Percentiles rank a stretch among this genome's conserved stretches.
These are phyloP conservation scores for Blennius ocellaris DNA, from an alignment of 2,113 vertebrate genomes.

Conservation along the genomic window DNA sequence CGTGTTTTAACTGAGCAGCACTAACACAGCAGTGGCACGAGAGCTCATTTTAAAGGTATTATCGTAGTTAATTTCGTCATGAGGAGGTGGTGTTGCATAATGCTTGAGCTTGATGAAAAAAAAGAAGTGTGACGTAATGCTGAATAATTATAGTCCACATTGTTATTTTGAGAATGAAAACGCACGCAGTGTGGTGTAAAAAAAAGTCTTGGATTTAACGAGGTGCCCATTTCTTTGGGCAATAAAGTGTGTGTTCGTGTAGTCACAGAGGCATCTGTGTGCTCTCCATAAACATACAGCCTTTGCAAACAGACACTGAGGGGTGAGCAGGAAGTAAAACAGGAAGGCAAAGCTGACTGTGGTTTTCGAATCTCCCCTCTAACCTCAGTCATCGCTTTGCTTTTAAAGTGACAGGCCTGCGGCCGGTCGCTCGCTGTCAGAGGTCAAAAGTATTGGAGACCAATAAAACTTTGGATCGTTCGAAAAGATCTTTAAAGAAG, in stretches of 20 bases:
- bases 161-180: background rate
- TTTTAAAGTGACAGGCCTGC: constrained; percentile 61
- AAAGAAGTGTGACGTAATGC: background rate
- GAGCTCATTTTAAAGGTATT: background rate
- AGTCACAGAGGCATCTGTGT: background rate
- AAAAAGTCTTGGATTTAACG: background rate
- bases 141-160: background rate
- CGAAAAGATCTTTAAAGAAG: background rate
- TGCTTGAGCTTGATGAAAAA: background rate
- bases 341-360: constrained; percentile 43
- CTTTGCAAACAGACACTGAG: constrained; percentile 28
- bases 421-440: background rate
- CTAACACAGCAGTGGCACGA: too few relatives aligned
- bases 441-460: background rate
- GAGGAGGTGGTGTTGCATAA: background rate
- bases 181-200: background rate
- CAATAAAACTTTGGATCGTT: constrained; percentile 1
- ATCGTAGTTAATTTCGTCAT: background rate
- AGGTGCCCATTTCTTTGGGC: background rate
- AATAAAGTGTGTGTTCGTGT: background rate
- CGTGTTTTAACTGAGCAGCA: too few relatives aligned
- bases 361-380: constrained; percentile 41
- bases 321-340: constrained; percentile 67
- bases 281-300: constrained; percentile 13
- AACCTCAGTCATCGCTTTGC: constrained; percentile 29